These are phyloP conservation scores for Kryphioiulus occultus DNA, from an alignment of 2,888 invertebrate species.

Conservation along the genomic window DNA sequence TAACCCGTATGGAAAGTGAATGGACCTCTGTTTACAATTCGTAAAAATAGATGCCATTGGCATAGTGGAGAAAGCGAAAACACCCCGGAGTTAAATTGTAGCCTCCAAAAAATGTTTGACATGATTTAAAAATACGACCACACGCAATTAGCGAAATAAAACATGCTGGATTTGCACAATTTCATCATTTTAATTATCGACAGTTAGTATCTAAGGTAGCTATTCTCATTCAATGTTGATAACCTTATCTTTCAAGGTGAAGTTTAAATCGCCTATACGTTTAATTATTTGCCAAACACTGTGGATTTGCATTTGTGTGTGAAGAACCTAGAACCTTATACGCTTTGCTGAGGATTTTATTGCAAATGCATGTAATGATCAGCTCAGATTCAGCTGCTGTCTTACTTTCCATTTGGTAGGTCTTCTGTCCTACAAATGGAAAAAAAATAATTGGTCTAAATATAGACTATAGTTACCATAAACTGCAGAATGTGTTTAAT, in stretches of 20 bases:
- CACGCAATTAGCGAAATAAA: too few species aligned
- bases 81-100: background rate
- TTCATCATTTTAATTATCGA: background rate
- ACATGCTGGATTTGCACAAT: background rate
- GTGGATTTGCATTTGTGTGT: background rate
- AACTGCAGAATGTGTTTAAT: too few species aligned
- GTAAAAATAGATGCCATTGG: background rate
- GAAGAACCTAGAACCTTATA: background rate
- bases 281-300: background rate
- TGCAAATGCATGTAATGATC: background rate
- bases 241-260: background rate
- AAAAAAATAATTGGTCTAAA: too few species aligned
- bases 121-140: background rate
- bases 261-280: background rate
- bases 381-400: background rate
- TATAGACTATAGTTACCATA: too few species aligned
- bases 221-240: background rate
- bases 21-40: background rate
- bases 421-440: too few species aligned
- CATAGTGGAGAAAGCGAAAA: background rate
- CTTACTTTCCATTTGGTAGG: background rate
- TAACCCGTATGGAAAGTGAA: background rate
- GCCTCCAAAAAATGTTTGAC: background rate
- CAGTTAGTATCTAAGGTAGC: background rate
- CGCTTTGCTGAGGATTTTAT: background rate